Base-by-base conservation (phyloP, 1,140 invertebrate genomes). In the Pseudomyrmex cubaensis region DNA sequence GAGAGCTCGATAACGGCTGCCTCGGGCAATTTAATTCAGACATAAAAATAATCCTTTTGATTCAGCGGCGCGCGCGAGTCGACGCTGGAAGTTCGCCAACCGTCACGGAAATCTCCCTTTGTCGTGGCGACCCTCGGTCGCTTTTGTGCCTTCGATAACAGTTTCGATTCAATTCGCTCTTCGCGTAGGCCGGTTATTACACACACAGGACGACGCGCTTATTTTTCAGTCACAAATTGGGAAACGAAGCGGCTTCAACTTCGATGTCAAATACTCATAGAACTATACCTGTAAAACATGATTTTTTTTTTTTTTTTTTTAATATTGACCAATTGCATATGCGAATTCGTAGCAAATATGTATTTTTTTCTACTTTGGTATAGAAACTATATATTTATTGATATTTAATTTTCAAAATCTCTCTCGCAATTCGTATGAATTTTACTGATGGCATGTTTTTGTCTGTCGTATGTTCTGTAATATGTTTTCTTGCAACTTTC, bases 41-140 rank as follows among this genome's bases (percentile, higher is more conserved):
- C 87, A 86, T 89, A 89, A 88, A 89, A 89, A 89, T 89, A 89
- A 86, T 89, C 84, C 84, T 80, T 89, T 88, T 84, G 85, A 89
- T 63, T 85, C 61, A 54, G 72, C n/a, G 57, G 72, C 69, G 82
- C 69, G 78, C 59, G 74, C 83, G 72, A 82, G 61, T 54, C 17
- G 25, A n/a, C n/a, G 25, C 69, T 90, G 86, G 88, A 89, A 50
- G 63, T 25, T 13, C 64, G 85, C 88, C 89, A 89, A 66, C 63
- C 83, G 85, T 85, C 88, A 76, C 84, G 86, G 52, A 61, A 82
- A 67, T 46, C 54, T 54, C 48, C 17, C 44, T 80, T 66, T 63
- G 72, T 84, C 61, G 69, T 54, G n/a, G 62, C 84, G 76, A 69
- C 63, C 66, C 54, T 62, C 62, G 50, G 20, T 10, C 67, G 61